phyloP scores from a whole-genome alignment of 2,797 vertebrate species.

The Falco columbarius region DNA sequence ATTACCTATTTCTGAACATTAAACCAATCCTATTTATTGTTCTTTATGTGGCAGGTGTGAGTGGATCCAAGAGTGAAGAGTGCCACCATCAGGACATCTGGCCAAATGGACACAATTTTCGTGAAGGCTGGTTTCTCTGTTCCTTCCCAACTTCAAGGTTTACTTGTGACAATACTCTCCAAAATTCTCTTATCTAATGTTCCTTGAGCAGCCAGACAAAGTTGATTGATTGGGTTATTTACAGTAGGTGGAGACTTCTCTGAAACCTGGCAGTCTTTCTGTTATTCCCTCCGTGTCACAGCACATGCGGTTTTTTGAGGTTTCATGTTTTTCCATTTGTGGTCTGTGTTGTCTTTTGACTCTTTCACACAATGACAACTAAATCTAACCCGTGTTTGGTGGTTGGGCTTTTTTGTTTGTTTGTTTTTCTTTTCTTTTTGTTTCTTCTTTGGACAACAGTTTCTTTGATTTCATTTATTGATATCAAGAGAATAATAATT shows the following conservation, averaged over 20 bases:
- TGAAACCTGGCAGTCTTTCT: background rate
- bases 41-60: background rate
- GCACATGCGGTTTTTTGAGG: rapidly evolving
- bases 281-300: background rate
- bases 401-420: no score
- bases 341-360: background rate
- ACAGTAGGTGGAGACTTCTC: background rate
- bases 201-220: background rate
- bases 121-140: background rate
- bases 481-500: background rate
- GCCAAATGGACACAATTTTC: background rate
- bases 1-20: background rate
- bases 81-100: slow-evolving; percentile 32
- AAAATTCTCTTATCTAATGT: background rate
- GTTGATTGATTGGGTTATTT: background rate
- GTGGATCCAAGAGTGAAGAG: slow-evolving; percentile 37
- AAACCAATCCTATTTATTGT: background rate
- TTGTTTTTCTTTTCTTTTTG: rapidly evolving
- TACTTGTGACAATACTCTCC: background rate
- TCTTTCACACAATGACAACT: background rate
- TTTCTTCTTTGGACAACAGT: background rate
- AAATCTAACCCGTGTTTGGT: background rate
- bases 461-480: background rate
- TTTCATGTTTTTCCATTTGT: background rate
- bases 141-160: background rate